Base-by-base conservation (phyloP, 2,797 vertebrate species). In the Poecilia wingei region DNA sequence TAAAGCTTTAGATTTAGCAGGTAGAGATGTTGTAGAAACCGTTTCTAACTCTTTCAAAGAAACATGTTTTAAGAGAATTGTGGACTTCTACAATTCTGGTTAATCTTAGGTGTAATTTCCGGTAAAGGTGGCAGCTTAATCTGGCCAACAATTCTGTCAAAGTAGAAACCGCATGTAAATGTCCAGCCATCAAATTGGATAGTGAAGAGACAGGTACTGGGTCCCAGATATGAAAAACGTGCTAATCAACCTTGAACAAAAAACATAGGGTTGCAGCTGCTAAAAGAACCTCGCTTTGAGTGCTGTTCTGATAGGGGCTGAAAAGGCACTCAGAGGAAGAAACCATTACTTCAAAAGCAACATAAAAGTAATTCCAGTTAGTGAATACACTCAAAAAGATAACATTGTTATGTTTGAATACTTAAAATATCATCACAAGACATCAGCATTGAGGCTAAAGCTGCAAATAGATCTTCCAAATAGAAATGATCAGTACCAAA, bases 31-130 rank as follows among this genome's bases (percentile, higher is more conserved):
- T 45, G 74, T 57, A 57, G 43, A 61, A 77, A 73, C 8, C 53
- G 75, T 79, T 73, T 77, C 74, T 46, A 78, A 77, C 75, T 78
- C 76, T 53, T 73, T 82, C 6, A 71, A 22, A 2, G 36, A 73
- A 51, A 45, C 28, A 39, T 22, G 16, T 66, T 22, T 22, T 22
- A 66, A 22, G 61, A 66, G 18, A 66, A 39, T 20, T 66, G 61
- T 36, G 18, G 33, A 66, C 33, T 36, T 64, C 6, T 8, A 64
- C 13, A 9, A 66, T 66, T 66, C 7, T 39, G 61, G 18, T 10
- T 66, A 8, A 22, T 64, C 7, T 64, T 64, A 2, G 61, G 7
- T 36, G 9, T 5, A 36, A 8, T 66, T 39, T 66, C 64, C 36
- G 25, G 33, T 20, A 7, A 39, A 41, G 8, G 64, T 66, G 36